Evolutionary conservation across 2,888 invertebrate genomes (phyloP).

Genomic region (Eilema sororculum): DNA sequence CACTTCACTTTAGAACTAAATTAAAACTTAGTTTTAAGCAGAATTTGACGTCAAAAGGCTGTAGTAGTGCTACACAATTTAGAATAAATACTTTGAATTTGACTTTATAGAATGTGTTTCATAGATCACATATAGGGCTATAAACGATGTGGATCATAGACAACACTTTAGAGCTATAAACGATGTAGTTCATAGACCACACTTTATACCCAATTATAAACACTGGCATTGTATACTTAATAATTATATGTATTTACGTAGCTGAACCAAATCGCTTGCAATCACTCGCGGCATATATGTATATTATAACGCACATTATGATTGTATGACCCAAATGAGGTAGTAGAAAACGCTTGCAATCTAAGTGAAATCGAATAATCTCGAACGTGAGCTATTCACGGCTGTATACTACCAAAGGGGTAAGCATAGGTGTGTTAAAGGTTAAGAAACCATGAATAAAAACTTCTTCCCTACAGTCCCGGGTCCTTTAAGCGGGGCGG

Average conservation of each 20-base stretch:
- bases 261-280: neutral
- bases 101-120: too few species aligned
- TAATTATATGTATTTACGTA: neutral
- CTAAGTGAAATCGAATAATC: constrained; percentile 1
- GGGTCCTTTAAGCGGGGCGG: too few species aligned
- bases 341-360: neutral
- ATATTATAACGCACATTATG: neutral
- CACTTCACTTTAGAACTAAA: too few species aligned
- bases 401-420: neutral
- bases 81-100: too few species aligned
- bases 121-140: too few species aligned
- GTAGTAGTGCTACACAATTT: too few species aligned
- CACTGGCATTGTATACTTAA: neutral
- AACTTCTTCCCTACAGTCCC: too few species aligned
- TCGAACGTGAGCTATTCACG: neutral
- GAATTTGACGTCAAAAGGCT: too few species aligned
- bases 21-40: too few species aligned
- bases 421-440: neutral
- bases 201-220: neutral
- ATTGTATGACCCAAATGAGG: neutral
- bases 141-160: too few species aligned
- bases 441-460: neutral
- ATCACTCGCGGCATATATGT: neutral
- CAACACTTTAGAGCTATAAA: too few species aligned
- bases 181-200: too few species aligned